Evolutionary conservation across 2,888 invertebrate species (phyloP), one percentile per base, ranked within the genome.

Genomic region (Napeogenes inachia): DNA sequence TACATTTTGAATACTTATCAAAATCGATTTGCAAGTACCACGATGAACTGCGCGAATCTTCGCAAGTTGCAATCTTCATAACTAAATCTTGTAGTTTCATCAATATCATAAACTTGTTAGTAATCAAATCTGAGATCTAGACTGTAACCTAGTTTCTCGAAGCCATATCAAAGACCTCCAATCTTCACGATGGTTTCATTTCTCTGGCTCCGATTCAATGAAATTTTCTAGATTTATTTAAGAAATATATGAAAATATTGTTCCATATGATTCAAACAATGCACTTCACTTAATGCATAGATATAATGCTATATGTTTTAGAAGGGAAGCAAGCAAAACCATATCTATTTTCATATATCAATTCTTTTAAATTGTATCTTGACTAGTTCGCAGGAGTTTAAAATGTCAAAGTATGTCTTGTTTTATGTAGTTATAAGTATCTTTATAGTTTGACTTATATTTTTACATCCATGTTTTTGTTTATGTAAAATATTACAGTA

Each of bases 141-240:
- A 59, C 53, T 54, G 56, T 63, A 66, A 56, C 64, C 66, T 42
- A 61, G 56, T 66, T 63, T 63, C 53, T 63, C 61, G 54, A 59
- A 61, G 59, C 56, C 61, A 58, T 64, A 66, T 64, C 58, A 55
- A 56, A 57, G 59, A 35, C 60, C 47, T 54, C 64, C 61, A 61
- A 66, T 66, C 61, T 64, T 59, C 59, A 58, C 64, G 64, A 66
- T 55, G 61, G 57, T 59, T 66, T 60, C 64, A 54, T 59, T 45
- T 54, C 60, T 53, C 63, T 66, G 66, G 66, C 66, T 59, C 59
- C 33, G 61, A 54, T 66, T 66, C 66, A 66, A 66, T 61, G 57
- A 61, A 65, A 62, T 65, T 60, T 60, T 57, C 60, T 50, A 45
- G 57, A 64, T 66, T 64, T 64, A 57, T 66, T 64, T 59, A 47